These are phyloP conservation scores for Spisula subtruncata DNA, from an alignment of 2,888 invertebrate genomes.

Conservation along the genomic window DNA sequence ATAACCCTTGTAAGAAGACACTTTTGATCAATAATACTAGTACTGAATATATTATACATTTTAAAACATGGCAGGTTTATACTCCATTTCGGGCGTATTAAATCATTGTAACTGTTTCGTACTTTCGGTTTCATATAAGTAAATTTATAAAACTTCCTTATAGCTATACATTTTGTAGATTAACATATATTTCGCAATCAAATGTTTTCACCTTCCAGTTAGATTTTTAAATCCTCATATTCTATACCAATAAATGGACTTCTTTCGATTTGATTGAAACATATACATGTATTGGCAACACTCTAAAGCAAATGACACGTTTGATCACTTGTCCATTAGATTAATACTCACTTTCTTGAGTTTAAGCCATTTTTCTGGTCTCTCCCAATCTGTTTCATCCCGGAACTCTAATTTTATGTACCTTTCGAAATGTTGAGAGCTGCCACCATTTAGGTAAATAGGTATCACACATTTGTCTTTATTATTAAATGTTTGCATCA, in stretches of 20 bases:
- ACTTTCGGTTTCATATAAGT: background rate
- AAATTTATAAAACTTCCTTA: no score
- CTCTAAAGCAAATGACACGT: background rate
- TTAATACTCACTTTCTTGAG: background rate
- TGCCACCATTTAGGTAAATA: background rate
- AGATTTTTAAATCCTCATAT: no score
- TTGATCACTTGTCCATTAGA: background rate
- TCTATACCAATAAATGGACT: background rate
- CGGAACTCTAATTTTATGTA: background rate
- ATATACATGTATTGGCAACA: no score
- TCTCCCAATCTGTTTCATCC: background rate
- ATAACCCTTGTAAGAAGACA: no score
- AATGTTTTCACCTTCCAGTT: no score
- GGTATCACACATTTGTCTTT: background rate
- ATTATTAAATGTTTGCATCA: background rate
- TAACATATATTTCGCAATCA: no score
- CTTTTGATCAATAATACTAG: no score
- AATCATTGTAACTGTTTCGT: background rate
- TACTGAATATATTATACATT: no score
- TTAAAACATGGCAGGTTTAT: no score
- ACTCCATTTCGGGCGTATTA: no score
- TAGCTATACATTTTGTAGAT: no score
- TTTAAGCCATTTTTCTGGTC: background rate
- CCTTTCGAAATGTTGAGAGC: background rate
- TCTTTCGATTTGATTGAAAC: background rate